These are phyloP conservation scores for Neopipo cinnamomea DNA, from an alignment of 2,113 vertebrate genomes.

Conservation along the genomic window DNA sequence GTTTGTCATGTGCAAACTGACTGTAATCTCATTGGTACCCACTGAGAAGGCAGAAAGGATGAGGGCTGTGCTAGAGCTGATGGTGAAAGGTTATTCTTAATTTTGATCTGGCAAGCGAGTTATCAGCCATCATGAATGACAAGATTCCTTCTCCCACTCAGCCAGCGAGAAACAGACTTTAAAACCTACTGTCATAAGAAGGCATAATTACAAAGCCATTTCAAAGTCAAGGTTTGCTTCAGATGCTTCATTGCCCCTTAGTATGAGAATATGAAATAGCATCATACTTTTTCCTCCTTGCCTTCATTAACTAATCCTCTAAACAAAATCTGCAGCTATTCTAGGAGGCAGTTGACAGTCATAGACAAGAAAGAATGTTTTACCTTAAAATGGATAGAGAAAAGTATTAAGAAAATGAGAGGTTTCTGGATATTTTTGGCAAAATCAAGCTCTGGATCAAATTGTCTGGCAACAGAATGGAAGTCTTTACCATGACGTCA, in stretches of 20 bases:
- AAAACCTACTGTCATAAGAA: not conserved
- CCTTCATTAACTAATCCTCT: not conserved
- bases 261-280: not conserved
- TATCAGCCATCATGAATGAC: conserved; percentile 31
- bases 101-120: conserved; percentile 32
- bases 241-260: not conserved
- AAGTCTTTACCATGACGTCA: not conserved
- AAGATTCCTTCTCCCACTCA: conserved; percentile 46
- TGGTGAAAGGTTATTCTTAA: conserved; percentile 46
- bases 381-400: not conserved
- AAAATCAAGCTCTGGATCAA: not conserved
- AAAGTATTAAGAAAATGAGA: not conserved
- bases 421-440: not conserved
- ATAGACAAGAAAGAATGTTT: not conserved
- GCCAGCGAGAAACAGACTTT: not conserved
- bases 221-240: not conserved
- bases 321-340: not conserved
- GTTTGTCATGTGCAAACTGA: conserved; percentile 32
- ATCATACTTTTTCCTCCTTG: not conserved
- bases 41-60: conserved; percentile 28
- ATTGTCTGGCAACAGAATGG: not conserved
- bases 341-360: not conserved
- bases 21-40: conserved; percentile 20
- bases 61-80: conserved; percentile 19
- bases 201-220: not conserved